Percentiles rank a stretch among this genome's conserved stretches.
phyloP scores from a whole-genome alignment of 2,113 vertebrate species.

The Pteropus alecto region DNA sequence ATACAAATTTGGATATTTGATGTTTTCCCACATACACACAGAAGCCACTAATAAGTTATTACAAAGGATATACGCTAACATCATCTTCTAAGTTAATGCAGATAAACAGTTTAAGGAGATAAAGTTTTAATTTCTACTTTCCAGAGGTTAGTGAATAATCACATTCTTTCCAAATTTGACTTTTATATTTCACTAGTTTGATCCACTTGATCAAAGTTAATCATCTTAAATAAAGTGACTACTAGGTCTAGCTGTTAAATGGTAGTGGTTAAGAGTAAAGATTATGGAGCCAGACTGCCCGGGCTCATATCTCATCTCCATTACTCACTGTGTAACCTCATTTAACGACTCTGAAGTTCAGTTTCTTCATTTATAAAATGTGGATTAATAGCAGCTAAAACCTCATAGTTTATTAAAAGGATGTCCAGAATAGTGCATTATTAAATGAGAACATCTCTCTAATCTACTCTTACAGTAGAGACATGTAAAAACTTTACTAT shows the following conservation, averaged over 20 bases:
- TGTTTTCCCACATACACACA: not conserved
- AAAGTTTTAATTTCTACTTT: constrained; percentile 27
- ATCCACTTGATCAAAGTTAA: constrained; percentile 59
- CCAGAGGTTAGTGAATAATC: not conserved
- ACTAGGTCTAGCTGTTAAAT: constrained; percentile 62
- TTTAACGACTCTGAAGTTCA: not conserved
- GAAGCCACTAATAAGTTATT: not conserved
- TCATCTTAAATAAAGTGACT: constrained; percentile 69
- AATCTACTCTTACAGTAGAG: constrained; percentile 38
- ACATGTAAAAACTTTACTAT: constrained; percentile 61
- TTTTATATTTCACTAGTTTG: constrained; percentile 78
- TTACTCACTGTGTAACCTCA: not conserved
- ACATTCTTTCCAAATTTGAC: constrained; percentile 39
- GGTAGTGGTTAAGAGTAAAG: not conserved
- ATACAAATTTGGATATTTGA: not conserved
- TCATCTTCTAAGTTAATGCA: not conserved
- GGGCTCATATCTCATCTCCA: not conserved
- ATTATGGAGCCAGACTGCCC: not conserved
- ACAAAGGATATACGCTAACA: not conserved
- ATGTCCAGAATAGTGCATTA: not conserved
- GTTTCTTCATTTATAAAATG: constrained; percentile 25
- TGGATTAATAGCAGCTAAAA: not conserved
- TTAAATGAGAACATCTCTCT: constrained; percentile 24
- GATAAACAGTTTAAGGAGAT: not conserved
- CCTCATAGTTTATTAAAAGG: not conserved